Evolutionary conservation across 2,113 vertebrate genomes (phyloP).

Genomic region (Hyla sarda): DNA sequence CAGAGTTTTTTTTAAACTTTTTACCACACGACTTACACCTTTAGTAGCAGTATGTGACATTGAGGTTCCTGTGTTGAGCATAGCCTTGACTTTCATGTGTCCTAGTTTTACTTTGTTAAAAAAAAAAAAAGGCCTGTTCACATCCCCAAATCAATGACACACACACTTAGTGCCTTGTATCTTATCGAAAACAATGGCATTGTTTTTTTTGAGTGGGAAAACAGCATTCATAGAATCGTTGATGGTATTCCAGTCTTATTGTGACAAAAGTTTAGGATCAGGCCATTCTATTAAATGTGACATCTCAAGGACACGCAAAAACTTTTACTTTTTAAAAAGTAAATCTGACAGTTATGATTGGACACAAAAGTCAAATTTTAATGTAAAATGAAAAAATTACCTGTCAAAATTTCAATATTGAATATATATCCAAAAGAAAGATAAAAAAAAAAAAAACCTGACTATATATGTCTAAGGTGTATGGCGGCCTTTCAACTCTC

Average conservation of each 20-base stretch:
- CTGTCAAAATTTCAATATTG: too few relatives aligned
- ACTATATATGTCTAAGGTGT: too few relatives aligned
- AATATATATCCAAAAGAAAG: too few relatives aligned
- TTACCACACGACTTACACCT: too few relatives aligned
- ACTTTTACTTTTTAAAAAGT: not conserved
- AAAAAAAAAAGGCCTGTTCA: not conserved
- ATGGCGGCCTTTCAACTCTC: too few relatives aligned
- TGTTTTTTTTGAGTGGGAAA: constrained; percentile 15
- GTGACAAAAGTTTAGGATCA: not conserved
- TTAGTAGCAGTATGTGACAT: too few relatives aligned
- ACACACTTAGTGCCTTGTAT: not conserved
- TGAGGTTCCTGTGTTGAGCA: too few relatives aligned
- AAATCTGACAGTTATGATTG: not conserved
- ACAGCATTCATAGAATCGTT: not conserved
- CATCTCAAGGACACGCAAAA: not conserved
- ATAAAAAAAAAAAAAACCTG: too few relatives aligned
- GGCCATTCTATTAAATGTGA: not conserved
- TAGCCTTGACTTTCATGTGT: not conserved
- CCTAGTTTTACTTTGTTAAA: not conserved
- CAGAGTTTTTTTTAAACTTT: too few relatives aligned
- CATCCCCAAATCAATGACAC: not conserved
- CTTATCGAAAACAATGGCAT: not conserved
- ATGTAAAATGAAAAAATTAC: not conserved
- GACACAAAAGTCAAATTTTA: not conserved
- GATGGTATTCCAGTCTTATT: not conserved